A percentile compares a stretch with the other conserved stretches of the same genome.
These are phyloP conservation scores for Rhopalosiphum nymphaeae DNA, from an alignment of 2,888 invertebrate species.

Conservation along the genomic window DNA sequence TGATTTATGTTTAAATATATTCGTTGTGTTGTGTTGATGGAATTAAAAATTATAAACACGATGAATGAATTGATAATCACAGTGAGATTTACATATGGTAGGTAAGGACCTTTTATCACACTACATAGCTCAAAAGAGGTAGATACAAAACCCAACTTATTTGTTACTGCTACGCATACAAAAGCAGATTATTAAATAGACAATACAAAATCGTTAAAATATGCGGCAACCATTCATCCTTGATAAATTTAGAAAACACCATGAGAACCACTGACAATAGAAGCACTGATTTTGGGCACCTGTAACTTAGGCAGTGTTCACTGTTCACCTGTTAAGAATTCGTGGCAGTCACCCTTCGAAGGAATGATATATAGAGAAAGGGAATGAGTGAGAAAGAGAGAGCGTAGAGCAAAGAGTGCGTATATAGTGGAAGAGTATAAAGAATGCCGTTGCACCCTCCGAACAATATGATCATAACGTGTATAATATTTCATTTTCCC, in stretches of 20 bases:
- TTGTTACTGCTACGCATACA: background rate
- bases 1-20: background rate
- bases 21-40: background rate
- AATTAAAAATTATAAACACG: background rate
- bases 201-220: slow-evolving; percentile 42
- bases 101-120: background rate
- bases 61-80: background rate
- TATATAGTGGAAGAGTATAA: background rate
- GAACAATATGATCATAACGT: slow-evolving; percentile 57
- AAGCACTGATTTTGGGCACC: slow-evolving; percentile 60
- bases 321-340: slow-evolving; percentile 42
- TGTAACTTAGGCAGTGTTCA: background rate
- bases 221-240: background rate
- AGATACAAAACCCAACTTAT: background rate
- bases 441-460: slow-evolving; percentile 49
- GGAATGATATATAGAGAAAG: background rate
- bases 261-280: slow-evolving; percentile 54
- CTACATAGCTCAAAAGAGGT: background rate
- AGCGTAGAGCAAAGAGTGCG: background rate
- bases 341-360: slow-evolving; percentile 25
- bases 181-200: background rate
- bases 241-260: background rate
- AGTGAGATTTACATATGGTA: background rate
- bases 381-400: background rate
- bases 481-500: slow-evolving; percentile 27